Evolutionary conservation across 1,140 invertebrate species (phyloP).

Genomic region (Brachionus asplanchnoidis): DNA sequence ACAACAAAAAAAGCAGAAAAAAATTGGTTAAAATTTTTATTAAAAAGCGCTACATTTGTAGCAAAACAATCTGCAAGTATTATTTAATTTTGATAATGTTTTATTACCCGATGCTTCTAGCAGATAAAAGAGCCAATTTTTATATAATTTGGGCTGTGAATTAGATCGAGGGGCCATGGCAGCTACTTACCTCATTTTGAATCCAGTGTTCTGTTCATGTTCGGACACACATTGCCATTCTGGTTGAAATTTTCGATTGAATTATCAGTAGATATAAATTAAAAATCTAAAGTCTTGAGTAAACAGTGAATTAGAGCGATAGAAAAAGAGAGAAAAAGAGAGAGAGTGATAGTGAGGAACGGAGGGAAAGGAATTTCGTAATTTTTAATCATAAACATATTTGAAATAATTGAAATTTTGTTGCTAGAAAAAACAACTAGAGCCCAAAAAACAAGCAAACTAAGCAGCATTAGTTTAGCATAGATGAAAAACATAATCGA

Average conservation of each 20-base stretch:
- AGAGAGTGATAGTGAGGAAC: background rate
- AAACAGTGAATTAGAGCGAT: background rate
- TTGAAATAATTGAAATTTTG: slow-evolving; percentile 31
- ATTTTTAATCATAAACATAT: slow-evolving; percentile 38
- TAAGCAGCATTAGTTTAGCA: background rate
- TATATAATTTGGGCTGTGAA: background rate
- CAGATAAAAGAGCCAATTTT: background rate
- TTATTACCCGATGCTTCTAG: too few relatives aligned
- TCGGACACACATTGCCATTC: background rate
- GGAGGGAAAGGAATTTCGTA: background rate
- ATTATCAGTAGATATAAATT: background rate
- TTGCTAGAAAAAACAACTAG: background rate
- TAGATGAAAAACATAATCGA: slow-evolving; percentile 30
- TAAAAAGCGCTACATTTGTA: too few relatives aligned
- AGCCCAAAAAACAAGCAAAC: background rate
- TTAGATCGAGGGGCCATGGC: background rate
- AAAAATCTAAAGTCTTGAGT: background rate
- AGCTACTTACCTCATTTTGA: background rate
- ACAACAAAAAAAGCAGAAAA: too few relatives aligned
- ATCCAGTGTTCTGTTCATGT: background rate
- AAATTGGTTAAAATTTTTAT: too few relatives aligned
- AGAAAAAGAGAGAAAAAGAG: background rate
- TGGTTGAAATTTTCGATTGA: background rate
- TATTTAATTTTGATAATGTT: too few relatives aligned
- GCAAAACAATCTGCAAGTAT: too few relatives aligned